Base-by-base conservation (phyloP, 2,888 invertebrate genomes). In the Drosophila nr. fundita region DNA sequence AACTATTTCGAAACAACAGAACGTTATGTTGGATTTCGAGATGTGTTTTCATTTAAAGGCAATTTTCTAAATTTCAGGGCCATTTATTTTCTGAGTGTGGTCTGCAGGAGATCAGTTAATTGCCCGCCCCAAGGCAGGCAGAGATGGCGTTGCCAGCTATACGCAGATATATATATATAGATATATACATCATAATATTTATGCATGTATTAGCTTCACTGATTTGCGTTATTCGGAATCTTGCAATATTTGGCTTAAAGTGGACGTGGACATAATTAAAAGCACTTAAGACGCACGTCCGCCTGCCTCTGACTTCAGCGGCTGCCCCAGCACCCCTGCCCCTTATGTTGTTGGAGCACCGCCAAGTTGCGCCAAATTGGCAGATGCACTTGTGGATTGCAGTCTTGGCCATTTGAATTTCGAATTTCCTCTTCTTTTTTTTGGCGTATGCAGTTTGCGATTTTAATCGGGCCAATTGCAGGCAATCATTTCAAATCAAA, bases 201-300 rank as follows among this genome's bases (percentile, higher is more conserved):
- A 24, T 36, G 24, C 18, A 4, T 4, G 18, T 27, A 27, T 40
- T 60, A 53, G 80, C 48, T 36, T 42, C 52, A 55, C 64, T 82
- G 84, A 89, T 85, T 89, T 85, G 89, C 84, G 61, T 68, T 69
- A 70, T 79, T 85, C 87, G 85, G 80, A 83, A 82, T 87, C 84
- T 82, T 87, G 70, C 82, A 58, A 84, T 82, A 87, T 85, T 87
- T 80, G 76, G 80, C 67, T 82, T 89, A 81, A 85, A 85, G 87
- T 85, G 85, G 77, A 89, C 89, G 89, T 89, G 89, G 80, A 89
- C 85, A 89, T 87, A 89, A 89, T 85, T 85, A 89, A 89, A 83
- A 87, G 89, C 89, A 85, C 85, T 85, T 89, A 85, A 85, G 82
- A 72, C 78, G 64, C 57, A 72, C 54, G 80, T 62, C 61, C 76